Conservation (phyloP, 2,888 invertebrate species). For the Helicoverpa assulta region DNA sequence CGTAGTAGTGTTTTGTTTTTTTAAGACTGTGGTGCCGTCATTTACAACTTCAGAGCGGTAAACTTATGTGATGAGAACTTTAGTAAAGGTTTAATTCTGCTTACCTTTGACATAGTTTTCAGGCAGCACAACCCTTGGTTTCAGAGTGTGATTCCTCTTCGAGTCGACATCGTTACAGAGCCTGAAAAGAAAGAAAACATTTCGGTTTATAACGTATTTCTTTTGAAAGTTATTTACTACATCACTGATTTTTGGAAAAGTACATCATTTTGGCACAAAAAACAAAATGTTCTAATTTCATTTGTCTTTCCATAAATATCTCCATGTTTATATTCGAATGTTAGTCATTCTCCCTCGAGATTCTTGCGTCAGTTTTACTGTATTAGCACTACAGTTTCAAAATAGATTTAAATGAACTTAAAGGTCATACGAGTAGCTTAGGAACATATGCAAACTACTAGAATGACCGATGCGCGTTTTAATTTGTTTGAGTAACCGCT, state of each 20-base stretch:
- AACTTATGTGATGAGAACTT: too few relatives aligned
- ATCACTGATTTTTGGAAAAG: too few relatives aligned
- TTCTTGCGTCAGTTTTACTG: constrained; percentile 9
- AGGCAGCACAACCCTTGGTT: constrained; percentile 92
- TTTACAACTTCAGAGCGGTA: too few relatives aligned
- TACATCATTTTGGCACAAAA: too few relatives aligned
- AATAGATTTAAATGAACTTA: constrained; percentile 34
- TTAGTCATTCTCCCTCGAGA: constrained; percentile 8
- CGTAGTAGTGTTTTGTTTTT: too few relatives aligned
- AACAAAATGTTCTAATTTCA: background rate
- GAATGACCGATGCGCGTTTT: background rate
- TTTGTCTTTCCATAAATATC: background rate
- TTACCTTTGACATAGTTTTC: constrained; percentile 95
- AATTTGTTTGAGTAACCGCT: background rate
- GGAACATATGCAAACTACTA: background rate
- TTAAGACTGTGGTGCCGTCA: too few relatives aligned
- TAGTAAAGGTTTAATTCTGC: background rate
- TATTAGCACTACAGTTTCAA: constrained; percentile 20
- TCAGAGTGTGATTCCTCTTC: constrained; percentile 91
- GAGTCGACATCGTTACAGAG: constrained; percentile 87
- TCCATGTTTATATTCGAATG: background rate
- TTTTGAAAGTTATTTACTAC: too few relatives aligned
- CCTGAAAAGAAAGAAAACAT: constrained; percentile 75
- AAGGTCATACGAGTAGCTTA: constrained; percentile 27
- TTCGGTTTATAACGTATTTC: constrained; percentile 2